Conservation (phyloP, 2,797 vertebrate genomes). For the Pipistrellus kuhlii region DNA sequence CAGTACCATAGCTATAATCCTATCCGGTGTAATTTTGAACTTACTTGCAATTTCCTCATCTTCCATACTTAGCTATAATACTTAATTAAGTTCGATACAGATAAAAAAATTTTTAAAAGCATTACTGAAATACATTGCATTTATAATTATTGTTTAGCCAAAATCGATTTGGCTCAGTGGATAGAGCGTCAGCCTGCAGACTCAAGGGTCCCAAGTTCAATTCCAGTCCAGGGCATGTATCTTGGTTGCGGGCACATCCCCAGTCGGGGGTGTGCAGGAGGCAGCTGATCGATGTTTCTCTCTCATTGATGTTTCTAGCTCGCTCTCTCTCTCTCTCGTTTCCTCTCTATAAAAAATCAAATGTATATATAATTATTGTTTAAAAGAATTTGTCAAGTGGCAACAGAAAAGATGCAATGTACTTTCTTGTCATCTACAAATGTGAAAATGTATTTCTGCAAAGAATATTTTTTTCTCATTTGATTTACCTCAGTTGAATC, state of each 20-base stretch:
- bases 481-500: neutral
- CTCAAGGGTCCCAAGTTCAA: too few species aligned
- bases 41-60: constrained; percentile 19
- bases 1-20: neutral
- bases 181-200: too few species aligned
- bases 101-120: neutral
- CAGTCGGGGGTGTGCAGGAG: too few species aligned
- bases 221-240: too few species aligned
- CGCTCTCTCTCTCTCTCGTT: too few species aligned
- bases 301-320: too few species aligned
- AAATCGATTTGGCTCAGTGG: too few species aligned
- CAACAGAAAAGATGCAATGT: neutral
- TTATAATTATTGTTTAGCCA: neutral
- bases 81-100: constrained; percentile 2
- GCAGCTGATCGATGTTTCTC: too few species aligned
- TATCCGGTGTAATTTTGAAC: constrained; percentile 18
- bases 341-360: too few species aligned
- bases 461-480: constrained; percentile 18
- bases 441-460: neutral
- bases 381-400: neutral
- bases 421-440: neutral
- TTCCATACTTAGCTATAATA: neutral
- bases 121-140: neutral
- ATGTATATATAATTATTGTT: neutral
- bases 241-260: too few species aligned